Conservation (phyloP, 2,888 invertebrate species). For the Melanargia galathea region DNA sequence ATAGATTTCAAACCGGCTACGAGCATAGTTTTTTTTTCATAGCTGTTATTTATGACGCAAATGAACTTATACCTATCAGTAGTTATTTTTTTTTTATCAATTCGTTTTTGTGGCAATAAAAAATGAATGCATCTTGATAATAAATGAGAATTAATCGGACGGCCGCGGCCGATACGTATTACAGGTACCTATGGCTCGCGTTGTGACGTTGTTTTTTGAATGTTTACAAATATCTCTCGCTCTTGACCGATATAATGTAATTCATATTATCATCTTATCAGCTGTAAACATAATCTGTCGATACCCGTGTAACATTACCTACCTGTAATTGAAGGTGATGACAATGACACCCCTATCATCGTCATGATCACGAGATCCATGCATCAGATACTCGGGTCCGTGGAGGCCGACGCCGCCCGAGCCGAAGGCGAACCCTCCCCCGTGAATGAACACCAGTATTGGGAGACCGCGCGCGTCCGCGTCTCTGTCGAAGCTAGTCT, state of each 20-base stretch:
- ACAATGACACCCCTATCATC: constrained; percentile 58
- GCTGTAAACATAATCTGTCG: constrained; percentile 3
- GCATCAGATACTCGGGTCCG: constrained; percentile 69
- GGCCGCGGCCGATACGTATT: too few relatives aligned
- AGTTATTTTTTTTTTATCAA: too few relatives aligned
- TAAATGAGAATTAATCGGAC: too few relatives aligned
- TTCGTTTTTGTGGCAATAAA: too few relatives aligned
- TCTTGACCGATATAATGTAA: constrained; percentile 21
- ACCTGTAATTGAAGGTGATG: constrained; percentile 77
- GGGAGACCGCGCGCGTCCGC: constrained; percentile 51
- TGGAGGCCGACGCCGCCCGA: constrained; percentile 68
- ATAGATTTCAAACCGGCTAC: too few relatives aligned
- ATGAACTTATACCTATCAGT: too few relatives aligned
- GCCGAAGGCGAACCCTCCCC: constrained; percentile 72
- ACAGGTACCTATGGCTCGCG: too few relatives aligned
- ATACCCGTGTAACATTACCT: constrained; percentile 24
- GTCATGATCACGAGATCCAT: not conserved
- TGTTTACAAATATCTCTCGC: constrained; percentile 16
- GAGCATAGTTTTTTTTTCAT: too few relatives aligned
- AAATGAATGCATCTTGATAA: too few relatives aligned
- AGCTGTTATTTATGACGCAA: too few relatives aligned
- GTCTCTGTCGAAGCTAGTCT: constrained; percentile 37
- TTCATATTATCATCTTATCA: constrained; percentile 17
- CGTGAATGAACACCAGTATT: constrained; percentile 71
- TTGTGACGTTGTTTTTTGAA: not conserved